phyloP scores from a whole-genome alignment of 2,888 invertebrate species.

The Cheilosia soror region DNA sequence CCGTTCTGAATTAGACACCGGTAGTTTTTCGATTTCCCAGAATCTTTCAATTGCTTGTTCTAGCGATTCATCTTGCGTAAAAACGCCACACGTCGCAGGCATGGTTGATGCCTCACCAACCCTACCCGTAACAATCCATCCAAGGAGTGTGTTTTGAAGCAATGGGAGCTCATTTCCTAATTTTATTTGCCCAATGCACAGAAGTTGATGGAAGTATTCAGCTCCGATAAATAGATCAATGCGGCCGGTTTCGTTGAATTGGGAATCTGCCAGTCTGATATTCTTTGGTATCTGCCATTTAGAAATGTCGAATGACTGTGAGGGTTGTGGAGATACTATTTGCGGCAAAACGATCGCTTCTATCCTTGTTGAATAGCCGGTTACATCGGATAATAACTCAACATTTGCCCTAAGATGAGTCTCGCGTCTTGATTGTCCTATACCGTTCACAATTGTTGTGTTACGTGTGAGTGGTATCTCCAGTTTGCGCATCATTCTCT shows the following conservation, averaged over 20 bases:
- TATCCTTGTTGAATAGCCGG: constrained; percentile 1
- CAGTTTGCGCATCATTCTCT: no score
- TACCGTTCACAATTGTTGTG: no score
- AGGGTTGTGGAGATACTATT: constrained; percentile 5
- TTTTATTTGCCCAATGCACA: constrained; percentile 16
- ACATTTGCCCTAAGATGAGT: background rate
- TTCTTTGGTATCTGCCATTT: constrained; percentile 6
- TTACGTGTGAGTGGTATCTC: no score
- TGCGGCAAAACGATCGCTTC: constrained; percentile 5
- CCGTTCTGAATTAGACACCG: background rate
- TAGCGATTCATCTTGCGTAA: background rate
- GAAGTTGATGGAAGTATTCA: constrained; percentile 5
- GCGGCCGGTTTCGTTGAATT: background rate
- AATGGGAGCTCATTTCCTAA: background rate
- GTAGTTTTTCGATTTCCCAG: background rate
- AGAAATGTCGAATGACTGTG: background rate
- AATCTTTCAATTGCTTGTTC: background rate
- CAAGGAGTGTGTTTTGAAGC: background rate
- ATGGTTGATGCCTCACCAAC: background rate
- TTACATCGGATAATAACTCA: background rate
- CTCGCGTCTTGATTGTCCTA: no score
- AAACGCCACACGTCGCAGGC: background rate
- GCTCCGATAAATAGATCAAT: constrained; percentile 11
- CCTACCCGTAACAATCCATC: background rate
- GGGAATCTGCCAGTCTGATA: constrained; percentile 7